Conservation (phyloP, 1,140 invertebrate genomes). For the Matsumurasca onukii region DNA sequence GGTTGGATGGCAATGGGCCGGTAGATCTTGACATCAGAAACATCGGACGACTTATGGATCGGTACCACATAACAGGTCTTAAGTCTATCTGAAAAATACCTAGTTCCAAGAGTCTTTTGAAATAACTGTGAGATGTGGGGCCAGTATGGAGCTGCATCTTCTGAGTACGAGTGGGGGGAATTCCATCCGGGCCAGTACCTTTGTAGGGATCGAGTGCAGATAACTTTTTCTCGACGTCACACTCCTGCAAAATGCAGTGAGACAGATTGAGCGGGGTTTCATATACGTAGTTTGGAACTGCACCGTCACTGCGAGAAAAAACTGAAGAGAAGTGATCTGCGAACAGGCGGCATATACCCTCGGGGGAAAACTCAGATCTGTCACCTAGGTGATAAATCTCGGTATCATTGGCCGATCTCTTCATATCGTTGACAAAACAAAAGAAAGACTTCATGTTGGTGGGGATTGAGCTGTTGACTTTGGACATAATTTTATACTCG, state of each 20-base stretch:
- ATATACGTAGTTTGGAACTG: not conserved
- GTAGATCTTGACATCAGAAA: not conserved
- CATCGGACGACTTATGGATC: constrained; percentile 10
- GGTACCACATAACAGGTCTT: constrained; percentile 5
- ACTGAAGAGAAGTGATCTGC: not conserved
- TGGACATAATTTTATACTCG: too few species aligned
- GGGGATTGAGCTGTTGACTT: too few species aligned
- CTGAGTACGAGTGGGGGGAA: not conserved
- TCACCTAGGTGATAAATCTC: not conserved
- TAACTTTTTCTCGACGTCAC: not conserved
- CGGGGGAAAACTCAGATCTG: not conserved
- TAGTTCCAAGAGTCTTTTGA: constrained; percentile 6
- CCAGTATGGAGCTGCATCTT: not conserved
- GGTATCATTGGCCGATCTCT: not conserved
- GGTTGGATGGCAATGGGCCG: constrained; percentile 1
- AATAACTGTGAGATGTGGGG: not conserved
- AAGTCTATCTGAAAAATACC: not conserved
- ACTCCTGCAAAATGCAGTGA: not conserved
- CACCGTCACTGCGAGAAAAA: not conserved
- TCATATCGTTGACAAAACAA: not conserved
- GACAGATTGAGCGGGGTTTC: not conserved
- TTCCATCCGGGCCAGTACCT: constrained; percentile 1
- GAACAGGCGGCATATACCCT: not conserved
- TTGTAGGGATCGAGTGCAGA: not conserved
- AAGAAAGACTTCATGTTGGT: not conserved